Conservation (phyloP, 2,888 invertebrate species). For the Hecatera dysodea region DNA sequence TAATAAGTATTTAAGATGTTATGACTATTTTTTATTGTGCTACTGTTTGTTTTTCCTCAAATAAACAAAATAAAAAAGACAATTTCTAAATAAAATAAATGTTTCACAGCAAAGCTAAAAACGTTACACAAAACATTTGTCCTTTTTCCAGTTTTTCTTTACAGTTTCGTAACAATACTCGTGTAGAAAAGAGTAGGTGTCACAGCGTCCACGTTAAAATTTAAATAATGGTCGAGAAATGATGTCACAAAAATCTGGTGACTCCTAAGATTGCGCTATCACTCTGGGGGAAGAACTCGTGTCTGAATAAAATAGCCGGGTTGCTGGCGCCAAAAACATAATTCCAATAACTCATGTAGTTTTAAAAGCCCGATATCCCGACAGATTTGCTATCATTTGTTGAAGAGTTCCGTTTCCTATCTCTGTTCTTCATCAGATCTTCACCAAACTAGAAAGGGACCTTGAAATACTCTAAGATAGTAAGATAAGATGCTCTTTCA, state of each 20-base stretch:
- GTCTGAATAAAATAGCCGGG: slow-evolving; percentile 38
- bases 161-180: slow-evolving; percentile 40
- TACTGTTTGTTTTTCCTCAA: too few relatives aligned
- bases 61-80: not conserved
- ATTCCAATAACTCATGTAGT: too few relatives aligned
- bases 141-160: slow-evolving; percentile 33
- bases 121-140: slow-evolving; percentile 19
- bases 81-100: slow-evolving; percentile 10
- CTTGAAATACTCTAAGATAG: too few relatives aligned
- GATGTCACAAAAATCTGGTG: slow-evolving; percentile 49
- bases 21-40: too few relatives aligned
- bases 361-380: too few relatives aligned
- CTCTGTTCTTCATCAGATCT: too few relatives aligned
- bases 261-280: slow-evolving; percentile 6
- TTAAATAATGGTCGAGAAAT: slow-evolving; percentile 57
- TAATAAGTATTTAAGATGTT: too few relatives aligned
- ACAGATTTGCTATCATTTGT: too few relatives aligned
- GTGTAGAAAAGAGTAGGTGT: slow-evolving; percentile 42
- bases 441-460: too few relatives aligned
- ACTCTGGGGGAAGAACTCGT: not conserved
- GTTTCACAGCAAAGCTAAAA: not conserved
- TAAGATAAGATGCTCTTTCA: too few relatives aligned
- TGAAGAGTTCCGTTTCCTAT: too few relatives aligned
- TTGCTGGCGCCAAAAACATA: too few relatives aligned
- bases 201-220: slow-evolving; percentile 47